Conservation (phyloP, 2,797 vertebrate species). For the Hylomyscus alleni region DNA sequence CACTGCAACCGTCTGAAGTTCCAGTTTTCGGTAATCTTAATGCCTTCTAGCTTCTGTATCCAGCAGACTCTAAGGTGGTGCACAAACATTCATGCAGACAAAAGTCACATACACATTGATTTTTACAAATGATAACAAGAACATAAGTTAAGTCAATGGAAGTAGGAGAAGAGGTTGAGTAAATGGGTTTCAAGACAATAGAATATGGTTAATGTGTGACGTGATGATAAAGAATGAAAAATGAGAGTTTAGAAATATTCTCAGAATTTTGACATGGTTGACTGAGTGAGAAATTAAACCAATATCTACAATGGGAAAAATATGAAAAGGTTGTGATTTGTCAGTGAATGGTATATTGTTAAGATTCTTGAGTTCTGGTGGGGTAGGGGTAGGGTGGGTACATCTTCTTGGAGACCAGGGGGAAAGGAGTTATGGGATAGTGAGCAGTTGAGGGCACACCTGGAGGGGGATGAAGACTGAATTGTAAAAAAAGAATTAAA, state of each 20-base stretch:
- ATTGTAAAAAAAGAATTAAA: no score
- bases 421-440: no score
- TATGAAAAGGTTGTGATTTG: background rate
- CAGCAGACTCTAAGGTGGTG: no score
- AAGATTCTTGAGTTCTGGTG: no score
- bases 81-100: no score
- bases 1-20: background rate
- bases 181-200: background rate
- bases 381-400: no score
- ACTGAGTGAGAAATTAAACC: background rate
- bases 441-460: no score
- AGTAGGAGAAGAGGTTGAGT: background rate
- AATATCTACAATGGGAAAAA: slow-evolving; percentile 27
- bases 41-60: background rate
- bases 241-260: background rate
- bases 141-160: background rate
- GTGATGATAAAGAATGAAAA: background rate
- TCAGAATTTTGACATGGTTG: background rate
- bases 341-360: background rate
- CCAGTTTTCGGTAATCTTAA: background rate
- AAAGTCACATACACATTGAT: background rate
- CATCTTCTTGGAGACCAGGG: no score
- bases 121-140: background rate
- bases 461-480: no score
- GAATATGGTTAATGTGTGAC: background rate